Conservation (phyloP, 1,140 invertebrate species). For the Anastrepha ludens region DNA sequence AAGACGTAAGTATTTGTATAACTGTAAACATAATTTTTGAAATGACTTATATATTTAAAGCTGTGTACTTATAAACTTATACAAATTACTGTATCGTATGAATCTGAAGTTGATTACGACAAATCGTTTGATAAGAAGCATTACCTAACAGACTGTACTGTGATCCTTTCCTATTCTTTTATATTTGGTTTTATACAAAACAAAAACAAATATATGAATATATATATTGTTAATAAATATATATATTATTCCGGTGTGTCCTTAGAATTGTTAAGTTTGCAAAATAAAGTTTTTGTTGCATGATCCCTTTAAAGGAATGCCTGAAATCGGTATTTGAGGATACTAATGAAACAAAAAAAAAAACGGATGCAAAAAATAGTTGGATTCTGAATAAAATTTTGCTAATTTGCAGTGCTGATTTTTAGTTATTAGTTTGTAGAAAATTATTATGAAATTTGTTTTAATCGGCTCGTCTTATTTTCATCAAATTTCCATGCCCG, state of each 20-base stretch:
- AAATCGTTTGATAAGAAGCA: background rate
- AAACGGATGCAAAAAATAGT: background rate
- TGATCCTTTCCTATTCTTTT: background rate
- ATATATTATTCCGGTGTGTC: background rate
- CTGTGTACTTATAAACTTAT: background rate
- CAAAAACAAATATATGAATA: background rate
- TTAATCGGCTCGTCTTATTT: too few relatives aligned
- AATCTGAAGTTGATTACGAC: background rate
- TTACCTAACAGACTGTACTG: background rate
- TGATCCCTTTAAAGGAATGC: background rate
- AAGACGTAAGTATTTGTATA: background rate
- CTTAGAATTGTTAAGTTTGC: slow-evolving; percentile 46
- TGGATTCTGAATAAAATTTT: background rate
- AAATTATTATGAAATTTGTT: too few relatives aligned
- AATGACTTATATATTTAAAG: background rate
- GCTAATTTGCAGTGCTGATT: too few relatives aligned
- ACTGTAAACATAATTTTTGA: background rate
- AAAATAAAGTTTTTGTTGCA: slow-evolving; percentile 42
- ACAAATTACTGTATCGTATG: background rate
- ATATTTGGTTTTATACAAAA: background rate
- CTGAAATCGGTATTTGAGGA: background rate
- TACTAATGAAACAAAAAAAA: background rate
- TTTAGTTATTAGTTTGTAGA: too few relatives aligned
- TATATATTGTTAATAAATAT: slow-evolving; percentile 6
- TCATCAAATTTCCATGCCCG: too few relatives aligned